phyloP scores from a whole-genome alignment of 1,140 invertebrate genomes.

The Cydia splendana region DNA sequence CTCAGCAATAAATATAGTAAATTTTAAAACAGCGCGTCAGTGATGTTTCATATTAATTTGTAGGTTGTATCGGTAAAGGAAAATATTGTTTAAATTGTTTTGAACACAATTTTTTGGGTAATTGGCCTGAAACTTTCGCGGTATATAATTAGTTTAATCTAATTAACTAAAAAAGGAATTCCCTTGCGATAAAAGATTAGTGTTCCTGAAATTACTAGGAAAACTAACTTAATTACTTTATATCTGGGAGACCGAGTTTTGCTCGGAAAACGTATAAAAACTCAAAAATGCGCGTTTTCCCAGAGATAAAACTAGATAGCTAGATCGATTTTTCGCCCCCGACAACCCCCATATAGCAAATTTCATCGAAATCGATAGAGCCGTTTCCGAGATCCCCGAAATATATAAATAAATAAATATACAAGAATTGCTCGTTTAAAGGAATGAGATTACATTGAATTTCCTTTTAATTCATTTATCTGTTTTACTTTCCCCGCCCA shows the following conservation, averaged over 20 bases:
- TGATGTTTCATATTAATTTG: slow-evolving; percentile 1
- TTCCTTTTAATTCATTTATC: too few species aligned
- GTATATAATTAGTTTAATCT: not conserved
- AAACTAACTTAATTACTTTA: not conserved
- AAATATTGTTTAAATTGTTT: slow-evolving; percentile 10
- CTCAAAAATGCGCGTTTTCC: too few species aligned
- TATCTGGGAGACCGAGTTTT: too few species aligned
- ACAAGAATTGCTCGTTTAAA: too few species aligned
- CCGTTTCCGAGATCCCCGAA: too few species aligned
- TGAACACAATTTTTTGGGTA: slow-evolving; percentile 3
- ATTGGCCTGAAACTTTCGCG: not conserved
- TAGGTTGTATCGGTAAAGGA: not conserved
- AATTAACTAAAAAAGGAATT: not conserved
- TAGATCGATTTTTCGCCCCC: too few species aligned
- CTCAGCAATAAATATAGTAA: not conserved
- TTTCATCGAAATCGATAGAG: too few species aligned
- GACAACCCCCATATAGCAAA: too few species aligned
- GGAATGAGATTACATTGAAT: not conserved
- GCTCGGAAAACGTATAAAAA: too few species aligned
- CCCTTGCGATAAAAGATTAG: not conserved
- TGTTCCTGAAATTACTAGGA: not conserved
- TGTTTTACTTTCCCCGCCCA: too few species aligned
- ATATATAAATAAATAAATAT: too few species aligned
- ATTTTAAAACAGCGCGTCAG: not conserved
- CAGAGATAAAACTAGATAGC: too few species aligned